Percentiles rank a stretch among this genome's conserved stretches.
These are phyloP conservation scores for Stenolophus ochropezus DNA, from an alignment of 2,888 invertebrate genomes.

Conservation along the genomic window DNA sequence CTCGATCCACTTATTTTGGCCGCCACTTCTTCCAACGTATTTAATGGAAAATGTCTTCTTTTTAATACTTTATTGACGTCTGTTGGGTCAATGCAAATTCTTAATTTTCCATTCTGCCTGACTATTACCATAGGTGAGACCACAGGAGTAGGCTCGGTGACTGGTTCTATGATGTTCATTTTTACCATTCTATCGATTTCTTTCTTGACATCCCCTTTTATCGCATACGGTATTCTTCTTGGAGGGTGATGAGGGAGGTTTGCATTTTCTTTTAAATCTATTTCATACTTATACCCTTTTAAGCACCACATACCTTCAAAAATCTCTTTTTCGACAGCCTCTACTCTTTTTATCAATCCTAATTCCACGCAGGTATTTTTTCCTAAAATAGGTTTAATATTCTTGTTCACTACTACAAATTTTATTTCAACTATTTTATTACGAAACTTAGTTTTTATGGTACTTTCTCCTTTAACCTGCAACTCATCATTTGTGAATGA, in stretches of 20 bases:
- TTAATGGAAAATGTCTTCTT: conserved; percentile 55
- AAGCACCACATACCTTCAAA: conserved; percentile 65
- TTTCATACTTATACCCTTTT: conserved; percentile 30
- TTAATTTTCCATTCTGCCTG: conserved; percentile 40
- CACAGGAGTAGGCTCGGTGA: conserved; percentile 40
- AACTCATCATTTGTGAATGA: neutral
- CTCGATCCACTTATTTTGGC: conserved; percentile 32
- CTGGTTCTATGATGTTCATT: conserved; percentile 30
- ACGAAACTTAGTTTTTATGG: neutral
- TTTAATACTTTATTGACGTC: conserved; percentile 46
- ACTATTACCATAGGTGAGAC: conserved; percentile 53
- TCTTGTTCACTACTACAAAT: neutral
- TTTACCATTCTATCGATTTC: conserved; percentile 47
- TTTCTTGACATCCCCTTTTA: conserved; percentile 65
- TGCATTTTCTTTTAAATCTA: conserved; percentile 26
- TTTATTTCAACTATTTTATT: neutral
- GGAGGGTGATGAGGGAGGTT: conserved; percentile 59
- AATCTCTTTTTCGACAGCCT: neutral
- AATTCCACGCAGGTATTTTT: conserved; percentile 3
- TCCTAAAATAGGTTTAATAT: neutral
- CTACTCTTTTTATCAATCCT: conserved; percentile 2
- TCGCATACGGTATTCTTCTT: conserved; percentile 62
- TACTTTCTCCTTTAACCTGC: conserved; percentile 4
- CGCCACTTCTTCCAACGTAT: conserved; percentile 52
- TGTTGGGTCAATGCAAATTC: conserved; percentile 54